Base-by-base conservation (phyloP, 2,797 vertebrate genomes). In the Crenuchus spilurus region DNA sequence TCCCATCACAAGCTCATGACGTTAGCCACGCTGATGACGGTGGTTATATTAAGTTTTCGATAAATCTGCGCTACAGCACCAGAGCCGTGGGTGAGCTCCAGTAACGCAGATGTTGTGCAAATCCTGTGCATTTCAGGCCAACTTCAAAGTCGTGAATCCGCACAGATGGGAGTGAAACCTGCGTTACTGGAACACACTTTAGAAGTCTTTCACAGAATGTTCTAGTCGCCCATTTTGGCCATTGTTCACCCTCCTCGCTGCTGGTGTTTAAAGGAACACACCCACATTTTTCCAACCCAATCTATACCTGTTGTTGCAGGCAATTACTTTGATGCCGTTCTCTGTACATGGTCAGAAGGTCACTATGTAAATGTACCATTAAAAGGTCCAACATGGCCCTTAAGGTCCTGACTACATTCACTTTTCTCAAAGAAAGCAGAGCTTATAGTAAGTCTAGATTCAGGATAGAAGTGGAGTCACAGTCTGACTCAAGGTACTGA, bases 11-110 rank as follows among this genome's bases (percentile, higher is more conserved):
- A n/a, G 71, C 46, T 35, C 22, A 14, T 82, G 75, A 85, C 82
- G 84, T 74, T 83, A 84, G 80, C 85, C 85, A 88, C 89, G 88
- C 70, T 70, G 77, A 74, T 49, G 57, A 76, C 69, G 70, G 61
- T 71, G 70, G 68, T 31, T 55, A n/a, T n/a, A 31, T 31, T 31
- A 58, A 5, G 35, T 24, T 72, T 37, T 42, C 48, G 0, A 14
- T 20, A 3, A 54, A 28, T 66, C 72, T 46, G 31, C 39, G 75
- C 30, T 66, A 67, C 39, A 80, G 79, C 79, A 74, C 75, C n/a
- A n/a, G n/a, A n/a, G n/a, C 75, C 41, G 35, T 60, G 61, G 8
- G 46, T 13, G 64, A 33, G 64, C 54, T 16, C 4, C 42, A 60
- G 72, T 35, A 44, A 18, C 64, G 51, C 64, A 61, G 64, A 54